Evolutionary conservation across 2,797 vertebrate species (phyloP).

Genomic region (Ambastaia sidthimunki): DNA sequence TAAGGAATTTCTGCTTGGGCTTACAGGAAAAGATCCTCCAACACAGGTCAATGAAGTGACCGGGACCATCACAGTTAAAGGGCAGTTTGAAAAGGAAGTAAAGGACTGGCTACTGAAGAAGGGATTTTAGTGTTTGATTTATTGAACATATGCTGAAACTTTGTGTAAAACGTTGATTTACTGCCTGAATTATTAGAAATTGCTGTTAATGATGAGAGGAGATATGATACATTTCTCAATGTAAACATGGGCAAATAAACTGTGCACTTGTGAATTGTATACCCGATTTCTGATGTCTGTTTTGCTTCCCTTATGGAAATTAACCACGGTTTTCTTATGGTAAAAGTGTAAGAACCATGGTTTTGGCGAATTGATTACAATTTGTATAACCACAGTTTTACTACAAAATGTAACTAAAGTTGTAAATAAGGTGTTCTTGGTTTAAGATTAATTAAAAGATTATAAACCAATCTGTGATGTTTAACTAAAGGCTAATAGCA

Average conservation of each 20-base stretch:
- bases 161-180: no score
- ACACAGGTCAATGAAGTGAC: conserved; percentile 89
- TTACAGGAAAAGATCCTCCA: conserved; percentile 75
- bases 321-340: no score
- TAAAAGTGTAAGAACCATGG: no score
- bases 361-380: no score
- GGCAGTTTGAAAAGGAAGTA: conserved; percentile 82
- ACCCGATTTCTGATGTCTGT: background rate
- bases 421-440: background rate
- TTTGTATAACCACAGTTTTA: no score
- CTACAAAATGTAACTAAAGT: background rate
- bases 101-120: conserved; percentile 83
- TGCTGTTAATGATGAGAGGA: background rate
- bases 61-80: conserved; percentile 82
- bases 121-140: conserved; percentile 79
- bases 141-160: background rate
- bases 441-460: background rate
- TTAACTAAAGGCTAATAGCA: background rate
- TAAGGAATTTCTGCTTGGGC: conserved; percentile 73
- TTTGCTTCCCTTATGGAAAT: background rate
- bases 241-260: background rate
- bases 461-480: background rate
- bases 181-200: no score
- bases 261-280: background rate
- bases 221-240: background rate